Evolutionary conservation across 2,797 vertebrate genomes (phyloP).

Genomic region (Phrynocephalus forsythii): DNA sequence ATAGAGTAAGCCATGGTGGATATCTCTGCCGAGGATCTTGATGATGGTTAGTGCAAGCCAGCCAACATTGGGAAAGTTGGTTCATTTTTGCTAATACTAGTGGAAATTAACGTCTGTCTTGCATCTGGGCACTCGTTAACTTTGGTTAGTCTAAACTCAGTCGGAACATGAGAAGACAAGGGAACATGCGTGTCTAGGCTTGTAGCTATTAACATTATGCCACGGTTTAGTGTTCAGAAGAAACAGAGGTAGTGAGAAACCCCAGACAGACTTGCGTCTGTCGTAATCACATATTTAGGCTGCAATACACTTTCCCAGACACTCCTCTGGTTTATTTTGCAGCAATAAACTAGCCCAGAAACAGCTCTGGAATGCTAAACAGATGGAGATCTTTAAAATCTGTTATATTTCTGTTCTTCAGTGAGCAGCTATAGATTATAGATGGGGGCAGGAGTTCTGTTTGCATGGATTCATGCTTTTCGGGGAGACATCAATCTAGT

Average conservation of each 20-base stretch:
- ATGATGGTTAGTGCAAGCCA: background rate
- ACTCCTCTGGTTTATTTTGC: background rate
- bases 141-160: background rate
- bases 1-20: no score
- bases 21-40: no score
- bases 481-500: background rate
- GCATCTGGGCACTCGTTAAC: no score
- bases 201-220: background rate
- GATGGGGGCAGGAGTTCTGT: background rate
- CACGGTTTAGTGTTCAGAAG: background rate
- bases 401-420: background rate
- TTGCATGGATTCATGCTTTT: background rate
- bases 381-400: background rate
- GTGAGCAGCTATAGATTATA: background rate
- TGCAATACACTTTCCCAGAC: background rate
- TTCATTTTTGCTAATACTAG: background rate
- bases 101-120: background rate
- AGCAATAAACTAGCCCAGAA: background rate
- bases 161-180: background rate
- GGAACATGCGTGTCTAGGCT: background rate
- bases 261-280: background rate
- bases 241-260: no score
- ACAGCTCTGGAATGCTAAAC: background rate
- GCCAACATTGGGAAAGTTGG: background rate
- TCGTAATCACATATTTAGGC: background rate